Conservation (phyloP, 2,113 vertebrate species). For the Merops nubicus region DNA sequence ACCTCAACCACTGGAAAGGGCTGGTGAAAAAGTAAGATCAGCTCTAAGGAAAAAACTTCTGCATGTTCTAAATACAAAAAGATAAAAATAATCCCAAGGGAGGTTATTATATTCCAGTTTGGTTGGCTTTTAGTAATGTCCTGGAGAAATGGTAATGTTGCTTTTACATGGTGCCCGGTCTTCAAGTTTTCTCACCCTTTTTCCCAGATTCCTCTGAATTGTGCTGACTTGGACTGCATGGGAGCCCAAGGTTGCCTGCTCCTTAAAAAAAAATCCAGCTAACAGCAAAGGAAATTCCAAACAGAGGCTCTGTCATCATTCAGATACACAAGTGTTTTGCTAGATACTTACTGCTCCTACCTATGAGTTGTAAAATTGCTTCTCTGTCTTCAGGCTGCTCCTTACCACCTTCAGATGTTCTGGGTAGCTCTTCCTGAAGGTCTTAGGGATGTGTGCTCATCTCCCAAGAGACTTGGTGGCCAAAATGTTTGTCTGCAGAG, state of each 20-base stretch:
- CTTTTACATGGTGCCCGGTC: neutral
- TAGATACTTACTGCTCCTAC: neutral
- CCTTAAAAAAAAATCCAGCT: neutral
- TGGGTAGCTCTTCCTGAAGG: neutral
- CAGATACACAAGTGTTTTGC: neutral
- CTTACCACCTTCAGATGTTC: neutral
- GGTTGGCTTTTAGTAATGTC: neutral
- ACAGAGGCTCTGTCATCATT: neutral
- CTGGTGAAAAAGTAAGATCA: neutral
- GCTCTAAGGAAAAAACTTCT: neutral
- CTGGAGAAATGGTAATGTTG: too few relatives aligned
- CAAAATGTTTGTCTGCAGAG: neutral
- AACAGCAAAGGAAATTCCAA: neutral
- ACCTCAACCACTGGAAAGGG: neutral
- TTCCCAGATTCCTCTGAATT: neutral
- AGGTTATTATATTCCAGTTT: neutral
- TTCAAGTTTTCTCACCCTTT: neutral
- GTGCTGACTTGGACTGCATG: accelerated
- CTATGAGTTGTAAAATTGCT: neutral
- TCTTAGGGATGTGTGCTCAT: neutral
- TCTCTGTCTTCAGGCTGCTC: neutral
- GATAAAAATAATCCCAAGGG: neutral
- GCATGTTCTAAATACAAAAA: neutral
- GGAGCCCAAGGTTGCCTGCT: neutral
- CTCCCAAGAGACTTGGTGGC: neutral